Conservation (phyloP, 2,888 invertebrate genomes). For the Perizoma flavofasciatum region DNA sequence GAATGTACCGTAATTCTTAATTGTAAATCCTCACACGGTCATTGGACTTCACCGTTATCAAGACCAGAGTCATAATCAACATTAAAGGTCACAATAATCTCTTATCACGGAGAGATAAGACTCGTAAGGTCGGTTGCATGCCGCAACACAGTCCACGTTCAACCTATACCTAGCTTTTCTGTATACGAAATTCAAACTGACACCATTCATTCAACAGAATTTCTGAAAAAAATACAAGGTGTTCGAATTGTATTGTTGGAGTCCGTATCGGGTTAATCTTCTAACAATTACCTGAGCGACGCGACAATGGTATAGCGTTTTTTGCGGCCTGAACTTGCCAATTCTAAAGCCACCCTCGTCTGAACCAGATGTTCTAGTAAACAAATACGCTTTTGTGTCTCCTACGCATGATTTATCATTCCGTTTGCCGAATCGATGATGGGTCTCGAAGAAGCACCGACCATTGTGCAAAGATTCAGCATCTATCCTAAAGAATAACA, state of each 20-base stretch:
- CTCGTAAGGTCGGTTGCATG: conserved; percentile 68
- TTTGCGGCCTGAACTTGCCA: conserved; percentile 65
- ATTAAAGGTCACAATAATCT: conserved; percentile 77
- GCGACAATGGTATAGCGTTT: conserved; percentile 63
- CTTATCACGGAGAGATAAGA: conserved; percentile 75
- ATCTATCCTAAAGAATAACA: conserved; percentile 70
- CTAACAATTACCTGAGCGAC: conserved; percentile 67
- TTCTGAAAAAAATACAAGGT: conserved; percentile 69
- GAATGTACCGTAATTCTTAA: conserved; percentile 45
- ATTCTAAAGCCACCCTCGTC: conserved; percentile 60
- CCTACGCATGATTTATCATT: conserved; percentile 78
- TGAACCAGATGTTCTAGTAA: conserved; percentile 77
- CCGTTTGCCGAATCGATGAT: conserved; percentile 69
- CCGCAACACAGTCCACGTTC: conserved; percentile 59
- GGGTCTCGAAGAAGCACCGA: conserved; percentile 59
- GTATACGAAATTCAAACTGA: conserved; percentile 36
- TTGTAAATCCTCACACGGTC: conserved; percentile 66
- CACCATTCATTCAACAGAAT: conserved; percentile 48
- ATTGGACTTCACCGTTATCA: conserved; percentile 75
- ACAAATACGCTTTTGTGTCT: conserved; percentile 74
- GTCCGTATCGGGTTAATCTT: conserved; percentile 79
- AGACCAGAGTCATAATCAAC: conserved; percentile 67
- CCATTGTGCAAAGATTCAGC: conserved; percentile 77
- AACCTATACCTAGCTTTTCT: conserved; percentile 24
- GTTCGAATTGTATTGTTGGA: conserved; percentile 67